Conservation (phyloP, 2,113 vertebrate species). For the Myiagra hebetior region DNA sequence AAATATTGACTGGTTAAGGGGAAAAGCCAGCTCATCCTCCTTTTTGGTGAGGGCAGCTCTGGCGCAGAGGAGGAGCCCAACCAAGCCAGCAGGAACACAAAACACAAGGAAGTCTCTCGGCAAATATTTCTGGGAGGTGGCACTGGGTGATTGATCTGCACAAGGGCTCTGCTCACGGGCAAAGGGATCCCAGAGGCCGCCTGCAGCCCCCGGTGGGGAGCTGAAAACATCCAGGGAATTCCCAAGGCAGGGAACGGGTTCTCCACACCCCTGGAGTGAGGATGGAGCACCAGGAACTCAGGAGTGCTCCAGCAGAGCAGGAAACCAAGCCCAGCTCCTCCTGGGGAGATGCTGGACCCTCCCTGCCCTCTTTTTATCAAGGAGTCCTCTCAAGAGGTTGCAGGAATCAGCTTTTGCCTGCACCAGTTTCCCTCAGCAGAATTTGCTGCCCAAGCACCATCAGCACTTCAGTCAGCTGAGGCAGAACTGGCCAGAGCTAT, state of each 20-base stretch:
- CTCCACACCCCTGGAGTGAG: not conserved
- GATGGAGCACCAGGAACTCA: not conserved
- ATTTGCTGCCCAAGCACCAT: not conserved
- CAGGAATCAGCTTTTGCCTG: not conserved
- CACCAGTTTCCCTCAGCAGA: not conserved
- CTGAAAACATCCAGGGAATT: not conserved
- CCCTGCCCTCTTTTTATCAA: not conserved
- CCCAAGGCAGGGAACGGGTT: not conserved
- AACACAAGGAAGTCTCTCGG: not conserved
- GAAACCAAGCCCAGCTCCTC: not conserved
- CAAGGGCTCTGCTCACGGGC: not conserved
- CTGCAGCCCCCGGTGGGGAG: not conserved
- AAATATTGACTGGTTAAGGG: constrained; percentile 36
- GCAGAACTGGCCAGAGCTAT: not conserved
- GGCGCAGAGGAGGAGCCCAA: not conserved
- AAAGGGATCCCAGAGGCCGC: not conserved
- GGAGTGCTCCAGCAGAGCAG: not conserved
- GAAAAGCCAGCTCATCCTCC: constrained; percentile 12
- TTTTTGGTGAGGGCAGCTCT: not conserved
- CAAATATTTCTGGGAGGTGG: not conserved
- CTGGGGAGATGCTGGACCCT: not conserved
- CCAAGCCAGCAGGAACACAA: not conserved
- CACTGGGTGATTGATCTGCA: not conserved
- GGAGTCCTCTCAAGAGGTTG: not conserved
- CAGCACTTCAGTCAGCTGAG: not conserved